These are phyloP conservation scores for Xerus inauris DNA, from an alignment of 2,113 vertebrate genomes.

Conservation along the genomic window DNA sequence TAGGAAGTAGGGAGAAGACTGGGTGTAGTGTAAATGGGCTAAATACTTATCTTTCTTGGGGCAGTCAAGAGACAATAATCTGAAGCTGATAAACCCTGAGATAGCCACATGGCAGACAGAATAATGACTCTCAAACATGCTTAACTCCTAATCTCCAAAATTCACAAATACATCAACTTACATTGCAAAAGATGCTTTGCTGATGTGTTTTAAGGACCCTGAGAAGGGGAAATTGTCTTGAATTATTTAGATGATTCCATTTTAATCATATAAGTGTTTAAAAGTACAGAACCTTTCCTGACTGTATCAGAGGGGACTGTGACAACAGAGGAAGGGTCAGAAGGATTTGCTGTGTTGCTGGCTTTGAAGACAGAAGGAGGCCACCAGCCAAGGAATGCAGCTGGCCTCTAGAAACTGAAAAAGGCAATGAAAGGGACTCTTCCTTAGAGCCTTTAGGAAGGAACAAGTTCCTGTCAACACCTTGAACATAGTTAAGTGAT, in stretches of 20 bases:
- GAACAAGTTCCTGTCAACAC: not conserved
- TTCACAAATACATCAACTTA: not conserved
- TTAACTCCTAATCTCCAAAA: not conserved
- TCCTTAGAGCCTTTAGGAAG: not conserved
- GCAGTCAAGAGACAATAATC: not conserved
- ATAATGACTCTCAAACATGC: not conserved
- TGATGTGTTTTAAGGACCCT: not conserved
- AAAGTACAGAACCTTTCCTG: not conserved
- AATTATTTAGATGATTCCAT: not conserved
- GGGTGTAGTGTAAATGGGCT: not conserved
- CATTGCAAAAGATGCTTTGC: not conserved
- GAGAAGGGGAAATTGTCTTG: not conserved
- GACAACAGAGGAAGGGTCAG: not conserved
- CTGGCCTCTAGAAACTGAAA: not conserved
- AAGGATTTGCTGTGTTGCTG: not conserved
- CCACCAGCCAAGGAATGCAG: not conserved
- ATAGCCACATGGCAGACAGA: not conserved
- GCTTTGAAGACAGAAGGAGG: not conserved
- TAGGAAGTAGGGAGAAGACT: not conserved
- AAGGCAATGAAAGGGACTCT: not conserved
- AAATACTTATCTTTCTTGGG: not conserved
- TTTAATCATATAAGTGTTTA: not conserved
- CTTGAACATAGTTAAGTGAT: not conserved
- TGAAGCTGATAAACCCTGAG: not conserved
- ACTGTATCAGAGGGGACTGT: conserved; percentile 4